Percentiles rank a stretch among this genome's conserved stretches.
phyloP scores from a whole-genome alignment of 2,797 vertebrate genomes.

The Coregonus sp. region DNA sequence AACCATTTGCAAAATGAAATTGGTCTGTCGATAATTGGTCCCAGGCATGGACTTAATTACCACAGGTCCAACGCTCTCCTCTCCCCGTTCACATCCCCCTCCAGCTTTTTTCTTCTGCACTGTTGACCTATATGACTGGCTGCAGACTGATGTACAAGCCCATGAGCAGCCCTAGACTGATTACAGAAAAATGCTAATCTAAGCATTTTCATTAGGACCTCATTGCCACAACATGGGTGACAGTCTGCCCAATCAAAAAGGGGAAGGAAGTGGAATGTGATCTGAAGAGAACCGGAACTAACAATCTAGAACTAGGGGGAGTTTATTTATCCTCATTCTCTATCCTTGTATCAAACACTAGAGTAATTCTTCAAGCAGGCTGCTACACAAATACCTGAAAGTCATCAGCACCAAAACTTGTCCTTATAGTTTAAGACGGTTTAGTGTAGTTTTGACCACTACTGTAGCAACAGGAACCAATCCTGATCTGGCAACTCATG shows the following conservation, averaged over 20 bases:
- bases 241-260: background rate
- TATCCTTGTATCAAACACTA: background rate
- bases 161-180: conserved; percentile 16
- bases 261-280: background rate
- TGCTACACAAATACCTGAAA: background rate
- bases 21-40: conserved; percentile 44
- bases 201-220: background rate
- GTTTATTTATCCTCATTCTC: background rate
- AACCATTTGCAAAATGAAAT: conserved; percentile 43
- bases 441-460: background rate
- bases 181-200: conserved; percentile 28
- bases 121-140: conserved; percentile 3
- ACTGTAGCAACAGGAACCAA: background rate
- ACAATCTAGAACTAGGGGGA: too few species aligned
- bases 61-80: conserved; percentile 16
- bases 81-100: background rate
- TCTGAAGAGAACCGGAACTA: background rate
- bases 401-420: background rate
- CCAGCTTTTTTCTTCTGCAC: background rate
- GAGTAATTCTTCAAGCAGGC: background rate
- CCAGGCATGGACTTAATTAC: conserved; percentile 36
- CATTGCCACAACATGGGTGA: too few species aligned
- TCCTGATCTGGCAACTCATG: background rate
- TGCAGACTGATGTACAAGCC: background rate
- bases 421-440: background rate